Evolutionary conservation across 2,888 invertebrate genomes (phyloP).

Genomic region (Drosophila stalkeri): DNA sequence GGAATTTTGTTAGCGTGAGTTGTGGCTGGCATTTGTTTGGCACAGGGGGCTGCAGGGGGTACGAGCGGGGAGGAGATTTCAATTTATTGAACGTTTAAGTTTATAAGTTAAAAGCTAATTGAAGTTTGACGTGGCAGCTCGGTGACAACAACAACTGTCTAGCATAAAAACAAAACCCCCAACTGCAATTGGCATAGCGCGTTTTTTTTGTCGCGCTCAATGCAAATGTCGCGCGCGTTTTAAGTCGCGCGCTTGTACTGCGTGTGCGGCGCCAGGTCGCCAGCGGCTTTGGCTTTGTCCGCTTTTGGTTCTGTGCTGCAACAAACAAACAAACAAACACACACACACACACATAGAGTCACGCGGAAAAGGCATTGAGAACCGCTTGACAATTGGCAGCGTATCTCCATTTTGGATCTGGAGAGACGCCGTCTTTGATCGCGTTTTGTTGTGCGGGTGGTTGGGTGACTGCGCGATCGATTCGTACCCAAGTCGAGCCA

Average conservation of each 20-base stretch:
- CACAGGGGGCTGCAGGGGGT: neutral
- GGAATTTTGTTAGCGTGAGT: constrained; percentile 60
- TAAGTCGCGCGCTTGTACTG: constrained; percentile 22
- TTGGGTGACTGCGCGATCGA: constrained; percentile 36
- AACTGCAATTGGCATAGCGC: constrained; percentile 18
- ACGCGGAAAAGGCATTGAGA: constrained; percentile 64
- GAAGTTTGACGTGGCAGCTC: constrained; percentile 59
- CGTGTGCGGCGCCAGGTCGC: constrained; percentile 40
- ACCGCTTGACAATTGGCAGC: constrained; percentile 60
- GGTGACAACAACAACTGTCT: constrained; percentile 4
- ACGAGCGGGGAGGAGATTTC: constrained; percentile 6
- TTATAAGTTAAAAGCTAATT: constrained; percentile 76
- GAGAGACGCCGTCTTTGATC: constrained; percentile 73
- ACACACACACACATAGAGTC: constrained; percentile 8
- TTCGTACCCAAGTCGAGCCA: constrained; percentile 38
- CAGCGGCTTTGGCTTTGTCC: constrained; percentile 37
- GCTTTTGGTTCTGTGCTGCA: constrained; percentile 42
- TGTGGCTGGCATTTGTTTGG: constrained; percentile 39
- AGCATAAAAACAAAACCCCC: neutral
- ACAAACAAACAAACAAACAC: constrained; percentile 28
- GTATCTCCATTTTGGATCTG: constrained; percentile 60
- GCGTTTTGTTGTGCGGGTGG: constrained; percentile 71
- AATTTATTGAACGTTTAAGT: constrained; percentile 74
- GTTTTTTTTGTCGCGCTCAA: constrained; percentile 48
- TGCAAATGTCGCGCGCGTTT: constrained; percentile 57